These are phyloP conservation scores for Cassiopea andromeda DNA, from an alignment of 30 jellyfish, hydroid and myxozoan species.

Conservation along the genomic window DNA sequence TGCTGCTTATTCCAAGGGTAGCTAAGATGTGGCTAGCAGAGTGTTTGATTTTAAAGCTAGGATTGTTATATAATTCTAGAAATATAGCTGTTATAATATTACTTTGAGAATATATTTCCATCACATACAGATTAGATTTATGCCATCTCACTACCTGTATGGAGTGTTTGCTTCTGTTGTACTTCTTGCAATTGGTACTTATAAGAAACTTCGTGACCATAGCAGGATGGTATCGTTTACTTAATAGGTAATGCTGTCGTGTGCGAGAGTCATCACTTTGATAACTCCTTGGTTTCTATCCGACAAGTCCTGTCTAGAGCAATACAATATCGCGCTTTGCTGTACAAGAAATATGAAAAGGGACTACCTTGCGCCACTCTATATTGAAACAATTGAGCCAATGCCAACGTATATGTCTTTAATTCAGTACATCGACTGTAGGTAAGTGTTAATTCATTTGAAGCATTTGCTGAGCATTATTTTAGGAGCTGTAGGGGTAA, in stretches of 20 bases:
- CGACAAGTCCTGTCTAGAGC: slow-evolving; percentile 79
- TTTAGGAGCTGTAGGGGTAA: background rate
- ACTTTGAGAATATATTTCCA: no score
- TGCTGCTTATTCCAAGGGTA: no score
- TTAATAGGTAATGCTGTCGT: slow-evolving; percentile 78
- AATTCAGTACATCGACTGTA: slow-evolving; percentile 86
- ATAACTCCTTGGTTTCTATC: slow-evolving; percentile 69
- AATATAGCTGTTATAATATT: no score
- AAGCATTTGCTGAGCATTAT: background rate
- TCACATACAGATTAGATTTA: no score
- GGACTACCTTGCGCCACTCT: slow-evolving; percentile 90
- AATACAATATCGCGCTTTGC: slow-evolving; percentile 90
- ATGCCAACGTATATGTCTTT: slow-evolving; percentile 93
- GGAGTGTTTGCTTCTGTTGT: background rate
- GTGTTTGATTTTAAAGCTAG: no score
- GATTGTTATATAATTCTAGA: no score
- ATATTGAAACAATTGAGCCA: slow-evolving; percentile 62
- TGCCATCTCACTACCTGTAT: no score
- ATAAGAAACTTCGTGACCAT: background rate
- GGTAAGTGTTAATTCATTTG: slow-evolving; percentile 33
- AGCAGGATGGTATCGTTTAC: background rate
- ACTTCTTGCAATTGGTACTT: background rate
- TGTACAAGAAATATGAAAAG: slow-evolving; percentile 82
- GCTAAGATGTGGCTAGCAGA: no score
- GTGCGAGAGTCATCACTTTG: slow-evolving; percentile 80